phyloP scores from a whole-genome alignment of 2,888 invertebrate species.

The Cryptops parisi region DNA sequence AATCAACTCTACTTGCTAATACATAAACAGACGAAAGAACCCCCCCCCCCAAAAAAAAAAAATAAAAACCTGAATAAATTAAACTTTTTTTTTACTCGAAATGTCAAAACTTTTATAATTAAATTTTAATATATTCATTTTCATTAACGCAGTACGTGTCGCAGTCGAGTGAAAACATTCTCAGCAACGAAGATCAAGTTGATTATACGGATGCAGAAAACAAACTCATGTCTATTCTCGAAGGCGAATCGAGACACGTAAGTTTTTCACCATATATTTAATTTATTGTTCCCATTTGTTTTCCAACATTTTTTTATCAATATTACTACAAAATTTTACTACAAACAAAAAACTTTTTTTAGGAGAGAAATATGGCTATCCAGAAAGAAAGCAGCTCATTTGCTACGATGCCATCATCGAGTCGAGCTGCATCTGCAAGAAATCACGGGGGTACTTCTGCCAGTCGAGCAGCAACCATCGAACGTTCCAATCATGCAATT shows the following conservation, averaged over 20 bases:
- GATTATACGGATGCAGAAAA: constrained; percentile 17
- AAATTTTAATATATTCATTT: neutral
- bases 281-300: too few relatives aligned
- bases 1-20: too few relatives aligned
- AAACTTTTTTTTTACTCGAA: too few relatives aligned
- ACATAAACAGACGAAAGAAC: too few relatives aligned
- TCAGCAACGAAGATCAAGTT: constrained; percentile 3
- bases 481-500: too few relatives aligned
- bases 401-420: constrained; percentile 16
- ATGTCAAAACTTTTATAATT: too few relatives aligned
- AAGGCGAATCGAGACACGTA: constrained; percentile 18
- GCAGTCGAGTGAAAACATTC: constrained; percentile 17
- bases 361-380: constrained; percentile 15
- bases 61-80: too few relatives aligned
- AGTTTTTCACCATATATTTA: too few relatives aligned
- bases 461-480: constrained; percentile 14
- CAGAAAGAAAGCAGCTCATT: constrained; percentile 17
- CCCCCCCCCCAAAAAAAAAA: too few relatives aligned
- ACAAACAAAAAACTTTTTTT: too few relatives aligned
- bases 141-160: constrained; percentile 14
- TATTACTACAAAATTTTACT: too few relatives aligned
- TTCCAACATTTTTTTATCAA: too few relatives aligned
- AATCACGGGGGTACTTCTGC: constrained; percentile 1
- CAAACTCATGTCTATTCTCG: constrained; percentile 18
- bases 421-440: constrained; percentile 1